Evolutionary conservation across 2,797 vertebrate species (phyloP), one percentile per base, ranked within the genome.

Genomic region (Sitta carolinensis): DNA sequence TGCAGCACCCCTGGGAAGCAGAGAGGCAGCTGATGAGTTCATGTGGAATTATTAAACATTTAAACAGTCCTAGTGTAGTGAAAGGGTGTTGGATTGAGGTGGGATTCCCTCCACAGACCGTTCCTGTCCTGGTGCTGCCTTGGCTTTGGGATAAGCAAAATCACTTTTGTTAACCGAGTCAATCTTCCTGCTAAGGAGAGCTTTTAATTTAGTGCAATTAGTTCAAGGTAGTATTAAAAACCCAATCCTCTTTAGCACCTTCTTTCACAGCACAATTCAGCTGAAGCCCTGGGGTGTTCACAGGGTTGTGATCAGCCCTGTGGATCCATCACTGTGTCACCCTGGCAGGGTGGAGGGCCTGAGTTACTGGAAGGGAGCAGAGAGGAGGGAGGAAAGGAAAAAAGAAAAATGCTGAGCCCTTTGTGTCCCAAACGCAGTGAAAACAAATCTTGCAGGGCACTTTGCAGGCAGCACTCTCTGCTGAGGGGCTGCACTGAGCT

Each of bases 261-360:
- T 36, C 5, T 40, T 51, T 38, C 7, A 23, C 17, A 62, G 40
- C 11, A 7, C 4, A 7, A 3, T 1, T 16, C 9, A 32, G n/a
- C 1, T 20, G 79, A 11, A 78, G 13, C 12, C 1, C 36, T 22
- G 62, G 2, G 1, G 3, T 64, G 3, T 43, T 25, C 13, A 10
- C 32, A 18, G 13, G 72, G 27, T 9, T 40, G 5, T 68, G 7
- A 8, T n/a, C n/a, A n/a, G n/a, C 43, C 51, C 48, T 1, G 0
- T 12, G 42, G 18, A 2, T 32, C 3, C 55, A 10, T 34, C 40
- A 2, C 3, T 5, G 59, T 29, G 34, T 32, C 8, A 1, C 43
- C 61, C 26, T 42, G 22, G 6, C 3, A 0, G 20, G 2, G 19
- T 5, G 38, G 5, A 48, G 30, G 20, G 16, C 4, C 30, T 5